phyloP scores from a whole-genome alignment of 1,140 invertebrate species.

The Leptopilina boulardi region DNA sequence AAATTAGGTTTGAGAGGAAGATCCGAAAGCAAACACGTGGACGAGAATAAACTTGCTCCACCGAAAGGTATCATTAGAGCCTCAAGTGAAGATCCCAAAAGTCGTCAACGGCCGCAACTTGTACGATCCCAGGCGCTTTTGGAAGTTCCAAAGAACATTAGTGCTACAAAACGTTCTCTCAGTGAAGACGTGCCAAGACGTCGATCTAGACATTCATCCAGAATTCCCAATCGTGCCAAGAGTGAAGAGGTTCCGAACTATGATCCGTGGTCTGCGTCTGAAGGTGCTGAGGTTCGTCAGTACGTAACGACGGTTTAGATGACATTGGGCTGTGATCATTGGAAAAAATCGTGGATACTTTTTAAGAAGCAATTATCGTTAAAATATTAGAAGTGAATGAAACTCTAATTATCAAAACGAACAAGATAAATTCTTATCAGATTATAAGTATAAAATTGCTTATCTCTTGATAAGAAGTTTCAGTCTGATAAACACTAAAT shows the following conservation, averaged over 20 bases:
- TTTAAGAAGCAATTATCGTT: slow-evolving; percentile 20
- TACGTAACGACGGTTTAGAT: slow-evolving; percentile 73
- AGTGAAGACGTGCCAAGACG: slow-evolving; percentile 71
- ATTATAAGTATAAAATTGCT: not conserved
- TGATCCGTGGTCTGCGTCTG: slow-evolving; percentile 63
- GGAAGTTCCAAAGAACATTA: slow-evolving; percentile 63
- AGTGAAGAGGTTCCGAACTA: slow-evolving; percentile 69
- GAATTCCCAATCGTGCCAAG: slow-evolving; percentile 65
- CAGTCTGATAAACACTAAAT: too few species aligned
- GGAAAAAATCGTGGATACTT: not conserved
- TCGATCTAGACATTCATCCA: slow-evolving; percentile 48
- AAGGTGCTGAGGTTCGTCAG: slow-evolving; percentile 64
- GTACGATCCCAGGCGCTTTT: slow-evolving; percentile 68
- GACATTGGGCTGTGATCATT: slow-evolving; percentile 26
- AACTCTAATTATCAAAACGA: not conserved
- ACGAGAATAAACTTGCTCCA: slow-evolving; percentile 37
- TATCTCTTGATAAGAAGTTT: too few species aligned
- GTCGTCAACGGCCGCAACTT: slow-evolving; percentile 64
- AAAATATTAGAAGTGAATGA: slow-evolving; percentile 1
- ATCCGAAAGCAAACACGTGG: slow-evolving; percentile 46
- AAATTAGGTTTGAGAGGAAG: slow-evolving; percentile 52
- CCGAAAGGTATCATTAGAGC: slow-evolving; percentile 56
- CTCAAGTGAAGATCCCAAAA: slow-evolving; percentile 66
- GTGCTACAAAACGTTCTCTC: slow-evolving; percentile 66
- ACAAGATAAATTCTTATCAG: not conserved